Percentiles rank a stretch among this genome's conserved stretches.
These are phyloP conservation scores for Parotocinclus haroldoi DNA, from an alignment of 2,797 vertebrate genomes.

Conservation along the genomic window DNA sequence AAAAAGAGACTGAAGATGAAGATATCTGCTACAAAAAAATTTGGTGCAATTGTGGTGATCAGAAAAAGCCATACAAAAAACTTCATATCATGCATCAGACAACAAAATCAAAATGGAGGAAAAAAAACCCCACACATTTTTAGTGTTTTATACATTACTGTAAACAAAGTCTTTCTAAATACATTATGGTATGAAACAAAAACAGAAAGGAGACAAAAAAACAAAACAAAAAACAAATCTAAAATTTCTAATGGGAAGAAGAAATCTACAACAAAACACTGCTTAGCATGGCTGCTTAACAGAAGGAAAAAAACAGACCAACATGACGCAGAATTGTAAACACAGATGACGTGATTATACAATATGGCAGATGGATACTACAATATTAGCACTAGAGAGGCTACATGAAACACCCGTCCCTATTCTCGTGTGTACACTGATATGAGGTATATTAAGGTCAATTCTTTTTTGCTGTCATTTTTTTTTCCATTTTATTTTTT, in stretches of 20 bases:
- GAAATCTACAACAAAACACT: constrained; percentile 78
- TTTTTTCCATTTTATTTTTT: constrained; percentile 46
- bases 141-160: constrained; percentile 85
- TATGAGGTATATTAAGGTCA: constrained; percentile 84
- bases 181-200: constrained; percentile 79
- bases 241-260: constrained; percentile 64
- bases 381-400: constrained; percentile 91
- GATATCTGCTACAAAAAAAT: constrained; percentile 74
- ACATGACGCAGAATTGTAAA: constrained; percentile 76
- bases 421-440: constrained; percentile 75
- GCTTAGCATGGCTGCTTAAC: constrained; percentile 72
- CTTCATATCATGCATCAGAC: constrained; percentile 78
- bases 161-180: constrained; percentile 84
- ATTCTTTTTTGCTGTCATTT: constrained; percentile 60
- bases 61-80: constrained; percentile 72
- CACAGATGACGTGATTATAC: constrained; percentile 91
- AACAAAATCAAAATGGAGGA: constrained; percentile 47
- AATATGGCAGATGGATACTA: constrained; percentile 83
- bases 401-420: constrained; percentile 83
- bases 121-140: constrained; percentile 70
- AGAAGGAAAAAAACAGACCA: constrained; percentile 61
- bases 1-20: constrained; percentile 69
- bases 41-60: constrained; percentile 76
- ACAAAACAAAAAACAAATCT: constrained; percentile 51
- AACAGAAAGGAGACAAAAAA: constrained; percentile 66